Evolutionary conservation across 2,888 invertebrate genomes (phyloP).

Genomic region (Nomada fucata): DNA sequence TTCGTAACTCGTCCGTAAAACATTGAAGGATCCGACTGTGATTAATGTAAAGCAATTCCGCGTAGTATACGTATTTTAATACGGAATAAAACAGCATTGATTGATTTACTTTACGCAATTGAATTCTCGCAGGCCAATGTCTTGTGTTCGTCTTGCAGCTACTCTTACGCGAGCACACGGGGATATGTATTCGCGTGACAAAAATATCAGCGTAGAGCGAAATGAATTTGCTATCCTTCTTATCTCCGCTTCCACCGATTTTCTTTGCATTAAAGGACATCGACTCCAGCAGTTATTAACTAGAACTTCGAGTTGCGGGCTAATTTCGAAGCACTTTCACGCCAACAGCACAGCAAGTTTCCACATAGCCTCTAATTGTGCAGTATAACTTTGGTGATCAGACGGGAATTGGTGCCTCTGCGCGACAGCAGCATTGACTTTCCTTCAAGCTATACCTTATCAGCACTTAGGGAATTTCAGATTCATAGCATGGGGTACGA

Average conservation of each 20-base stretch:
- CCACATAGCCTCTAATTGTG: slow-evolving; percentile 6
- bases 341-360: slow-evolving; percentile 9
- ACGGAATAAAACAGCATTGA: too few species aligned
- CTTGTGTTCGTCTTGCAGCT: too few species aligned
- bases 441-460: background rate
- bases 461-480: background rate
- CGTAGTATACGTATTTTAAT: too few species aligned
- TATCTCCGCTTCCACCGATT: background rate
- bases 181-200: too few species aligned
- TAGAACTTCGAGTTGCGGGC: background rate
- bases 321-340: slow-evolving; percentile 12
- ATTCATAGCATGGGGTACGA: background rate
- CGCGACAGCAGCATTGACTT: slow-evolving; percentile 2
- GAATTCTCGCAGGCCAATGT: too few species aligned
- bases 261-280: background rate
- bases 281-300: background rate
- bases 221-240: background rate
- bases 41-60: too few species aligned
- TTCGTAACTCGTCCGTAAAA: too few species aligned
- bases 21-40: too few species aligned
- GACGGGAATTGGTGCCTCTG: slow-evolving; percentile 18
- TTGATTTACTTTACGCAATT: too few species aligned
- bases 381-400: slow-evolving; percentile 17
- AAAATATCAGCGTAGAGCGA: background rate
- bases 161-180: too few species aligned